Evolutionary conservation across 2,888 invertebrate species (phyloP).

Genomic region (Sympetrum striolatum): DNA sequence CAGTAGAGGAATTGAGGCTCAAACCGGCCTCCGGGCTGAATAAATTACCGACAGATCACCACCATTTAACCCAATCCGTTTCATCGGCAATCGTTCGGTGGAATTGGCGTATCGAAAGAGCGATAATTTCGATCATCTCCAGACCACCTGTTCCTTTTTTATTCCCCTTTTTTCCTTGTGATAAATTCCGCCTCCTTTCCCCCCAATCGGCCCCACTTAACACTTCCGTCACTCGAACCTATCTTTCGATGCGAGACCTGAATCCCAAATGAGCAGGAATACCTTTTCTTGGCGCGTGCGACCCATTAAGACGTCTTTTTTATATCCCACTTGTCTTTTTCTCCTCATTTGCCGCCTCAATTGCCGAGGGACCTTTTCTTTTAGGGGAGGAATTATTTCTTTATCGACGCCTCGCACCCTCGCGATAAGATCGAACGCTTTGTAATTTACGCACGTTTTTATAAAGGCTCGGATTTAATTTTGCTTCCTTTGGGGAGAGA

Average conservation of each 20-base stretch:
- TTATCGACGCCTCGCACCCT: neutral
- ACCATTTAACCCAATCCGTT: too few relatives aligned
- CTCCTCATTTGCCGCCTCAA: neutral
- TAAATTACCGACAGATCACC: too few relatives aligned
- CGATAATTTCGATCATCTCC: neutral
- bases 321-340: neutral
- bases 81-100: too few relatives aligned
- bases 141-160: neutral
- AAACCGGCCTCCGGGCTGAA: too few relatives aligned
- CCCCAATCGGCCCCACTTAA: constrained; percentile 1
- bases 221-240: neutral
- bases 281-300: neutral
- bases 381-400: neutral
- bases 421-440: neutral
- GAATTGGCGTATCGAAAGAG: neutral
- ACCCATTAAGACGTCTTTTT: neutral
- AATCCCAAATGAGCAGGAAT: constrained; percentile 21
- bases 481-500: neutral
- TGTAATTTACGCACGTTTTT: neutral
- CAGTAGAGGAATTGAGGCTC: too few relatives aligned
- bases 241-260: constrained; percentile 11
- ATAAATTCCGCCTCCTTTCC: neutral
- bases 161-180: neutral
- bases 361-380: neutral
- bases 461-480: neutral